These are phyloP conservation scores for Protophormia terraenovae DNA, from an alignment of 2,888 invertebrate species.

Conservation along the genomic window DNA sequence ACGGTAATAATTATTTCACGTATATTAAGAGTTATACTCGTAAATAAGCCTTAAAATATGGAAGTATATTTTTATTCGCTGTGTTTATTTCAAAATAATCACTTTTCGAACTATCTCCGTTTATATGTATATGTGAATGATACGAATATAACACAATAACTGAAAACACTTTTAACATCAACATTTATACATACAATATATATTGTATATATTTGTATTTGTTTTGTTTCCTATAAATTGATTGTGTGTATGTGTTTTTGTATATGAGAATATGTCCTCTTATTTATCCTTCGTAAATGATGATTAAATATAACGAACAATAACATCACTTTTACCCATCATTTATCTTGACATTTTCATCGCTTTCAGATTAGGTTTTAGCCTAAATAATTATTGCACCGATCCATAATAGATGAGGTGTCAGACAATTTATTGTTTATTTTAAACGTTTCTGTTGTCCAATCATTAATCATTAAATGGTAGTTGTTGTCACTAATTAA, in stretches of 20 bases:
- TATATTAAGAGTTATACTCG: no score
- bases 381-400: conserved; percentile 43
- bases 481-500: conserved; percentile 39
- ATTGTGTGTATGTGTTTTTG: neutral
- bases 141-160: neutral
- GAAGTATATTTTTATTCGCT: no score
- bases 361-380: conserved; percentile 48
- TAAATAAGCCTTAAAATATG: no score
- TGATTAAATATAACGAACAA: conserved; percentile 7
- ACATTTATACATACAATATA: no score
- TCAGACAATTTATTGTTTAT: conserved; percentile 46
- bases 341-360: conserved; percentile 65
- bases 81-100: no score
- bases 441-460: conserved; percentile 39
- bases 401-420: conserved; percentile 46
- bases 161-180: neutral
- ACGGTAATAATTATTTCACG: no score
- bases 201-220: neutral
- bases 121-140: conserved; percentile 16
- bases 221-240: no score
- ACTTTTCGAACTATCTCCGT: no score
- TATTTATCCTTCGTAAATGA: neutral
- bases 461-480: conserved; percentile 50
- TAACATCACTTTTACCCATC: conserved; percentile 28
- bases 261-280: neutral